These are phyloP conservation scores for Drepana arcuata DNA, from an alignment of 1,140 invertebrate genomes.

Conservation along the genomic window DNA sequence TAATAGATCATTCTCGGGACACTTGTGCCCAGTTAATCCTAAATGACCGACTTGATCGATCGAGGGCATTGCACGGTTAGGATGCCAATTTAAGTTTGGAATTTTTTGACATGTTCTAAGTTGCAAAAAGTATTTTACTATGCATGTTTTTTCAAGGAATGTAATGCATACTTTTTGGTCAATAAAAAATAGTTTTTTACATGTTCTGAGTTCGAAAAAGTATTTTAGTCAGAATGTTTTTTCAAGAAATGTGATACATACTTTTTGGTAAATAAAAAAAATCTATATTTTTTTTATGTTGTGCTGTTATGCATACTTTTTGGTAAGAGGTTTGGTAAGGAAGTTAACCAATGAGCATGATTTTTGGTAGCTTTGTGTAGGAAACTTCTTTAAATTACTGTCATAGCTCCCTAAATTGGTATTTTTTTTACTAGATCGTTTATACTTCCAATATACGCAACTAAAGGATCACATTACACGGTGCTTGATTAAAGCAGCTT, in stretches of 20 bases:
- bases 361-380: too few species aligned
- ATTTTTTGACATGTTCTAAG: not conserved
- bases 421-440: too few species aligned
- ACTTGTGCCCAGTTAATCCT: conserved; percentile 50
- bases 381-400: too few species aligned
- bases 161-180: not conserved
- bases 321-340: too few species aligned
- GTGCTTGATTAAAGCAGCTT: not conserved
- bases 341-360: too few species aligned
- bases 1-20: conserved; percentile 63
- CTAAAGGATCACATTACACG: not conserved
- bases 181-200: not conserved
- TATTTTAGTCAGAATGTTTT: not conserved
- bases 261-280: too few species aligned
- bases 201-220: not conserved
- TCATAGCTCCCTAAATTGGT: too few species aligned
- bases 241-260: not conserved
- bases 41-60: conserved; percentile 30
- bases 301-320: too few species aligned
- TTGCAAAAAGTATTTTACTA: not conserved
- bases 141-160: not conserved
- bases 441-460: too few species aligned
- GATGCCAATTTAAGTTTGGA: not conserved
- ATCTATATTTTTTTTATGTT: too few species aligned
- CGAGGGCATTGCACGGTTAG: conserved; percentile 15